Conservation (phyloP, 2,888 invertebrate genomes). For the Pheosia tremula region DNA sequence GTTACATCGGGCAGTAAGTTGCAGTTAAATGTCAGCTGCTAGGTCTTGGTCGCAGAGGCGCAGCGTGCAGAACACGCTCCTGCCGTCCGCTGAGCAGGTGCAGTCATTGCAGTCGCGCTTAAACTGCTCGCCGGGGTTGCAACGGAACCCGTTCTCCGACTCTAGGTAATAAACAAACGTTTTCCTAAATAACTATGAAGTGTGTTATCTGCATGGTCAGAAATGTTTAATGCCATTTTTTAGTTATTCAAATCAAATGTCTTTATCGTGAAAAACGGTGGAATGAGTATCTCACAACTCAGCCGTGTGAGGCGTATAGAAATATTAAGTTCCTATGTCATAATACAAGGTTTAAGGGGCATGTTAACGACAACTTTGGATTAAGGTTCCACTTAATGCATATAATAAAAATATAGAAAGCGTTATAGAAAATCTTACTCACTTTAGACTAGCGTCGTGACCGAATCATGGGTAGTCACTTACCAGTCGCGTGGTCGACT, state of each 20-base stretch:
- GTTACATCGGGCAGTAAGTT: conserved; percentile 4
- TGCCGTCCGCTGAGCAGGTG: conserved; percentile 77
- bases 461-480: neutral
- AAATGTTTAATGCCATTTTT: no score
- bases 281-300: no score
- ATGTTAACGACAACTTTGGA: no score
- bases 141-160: conserved; percentile 70
- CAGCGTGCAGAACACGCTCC: conserved; percentile 73
- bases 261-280: no score
- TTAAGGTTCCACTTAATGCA: no score
- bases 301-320: no score
- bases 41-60: conserved; percentile 66
- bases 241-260: no score
- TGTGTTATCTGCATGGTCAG: neutral
- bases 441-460: neutral
- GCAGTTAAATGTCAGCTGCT: conserved; percentile 40
- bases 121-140: conserved; percentile 78
- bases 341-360: no score
- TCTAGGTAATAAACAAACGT: conserved; percentile 32
- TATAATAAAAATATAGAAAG: no score
- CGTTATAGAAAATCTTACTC: no score
- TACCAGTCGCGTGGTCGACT: conserved; percentile 12
- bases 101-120: conserved; percentile 80
- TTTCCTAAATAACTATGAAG: neutral
- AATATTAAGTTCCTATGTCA: no score